Base-by-base conservation (phyloP, 2,888 invertebrate genomes). In the Drosophila phalerata region DNA sequence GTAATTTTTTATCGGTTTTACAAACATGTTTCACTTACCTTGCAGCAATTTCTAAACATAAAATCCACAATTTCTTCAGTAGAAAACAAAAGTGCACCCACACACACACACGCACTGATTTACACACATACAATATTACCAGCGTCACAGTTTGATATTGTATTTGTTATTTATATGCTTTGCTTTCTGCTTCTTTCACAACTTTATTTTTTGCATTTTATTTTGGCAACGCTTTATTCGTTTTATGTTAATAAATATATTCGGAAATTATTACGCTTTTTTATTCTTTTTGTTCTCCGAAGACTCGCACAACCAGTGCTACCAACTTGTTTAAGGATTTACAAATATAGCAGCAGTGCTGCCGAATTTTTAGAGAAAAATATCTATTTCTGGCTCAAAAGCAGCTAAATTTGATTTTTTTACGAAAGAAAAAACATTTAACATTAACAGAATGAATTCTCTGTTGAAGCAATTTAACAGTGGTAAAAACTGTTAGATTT, bases 51-150 rank as follows among this genome's bases (percentile, higher is more conserved):
- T 60, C 62, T 52, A 77, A 64, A 68, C 45, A 68, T 64, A 68
- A 67, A 48, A 22, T 32, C 13, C 34, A 42, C 55, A 13, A 75
- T 60, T 57, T 64, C 34, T 76, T 57, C 47, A 69, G 60, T 43
- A 69, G 57, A 57, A 77, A 69, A 55, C 68, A 64, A 67, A 67
- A 69, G 52, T 76, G 68, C 60, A 64, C 63, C 43, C 28, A 76
- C 60, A 61, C 32, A 57, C 53, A 17, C 15, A 30, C 53, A 19
- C 43, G n/a, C 37, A 15, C 6, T 47, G 32, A 38, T 53, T 17
- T 38, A 40, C 52, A 52, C 51, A 40, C 56, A 56, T 11, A 55
- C 19, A 56, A 32, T 63, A 52, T 58, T 66, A 48, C 15, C 17
- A 71, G 42, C 55, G 72, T 57, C 45, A 38, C 32, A 42, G 43